Conservation (phyloP, 2,797 vertebrate species). For the Loriculus beryllinus region DNA sequence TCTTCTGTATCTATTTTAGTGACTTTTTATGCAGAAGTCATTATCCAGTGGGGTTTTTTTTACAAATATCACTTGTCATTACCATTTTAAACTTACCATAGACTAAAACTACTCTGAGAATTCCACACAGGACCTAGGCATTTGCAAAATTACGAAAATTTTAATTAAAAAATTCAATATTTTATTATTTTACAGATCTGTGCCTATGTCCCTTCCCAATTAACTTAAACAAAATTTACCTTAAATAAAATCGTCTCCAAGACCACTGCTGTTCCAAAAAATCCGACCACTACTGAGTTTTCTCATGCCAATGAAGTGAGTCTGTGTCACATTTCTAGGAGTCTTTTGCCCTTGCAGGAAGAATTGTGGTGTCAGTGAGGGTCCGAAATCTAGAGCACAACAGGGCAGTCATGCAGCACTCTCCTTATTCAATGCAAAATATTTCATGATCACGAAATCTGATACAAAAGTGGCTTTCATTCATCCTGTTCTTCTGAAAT, state of each 20-base stretch:
- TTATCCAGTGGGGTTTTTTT: neutral
- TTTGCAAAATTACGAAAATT: neutral
- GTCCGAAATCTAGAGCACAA: neutral
- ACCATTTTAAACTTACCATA: neutral
- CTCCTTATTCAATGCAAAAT: neutral
- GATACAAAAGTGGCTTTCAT: neutral
- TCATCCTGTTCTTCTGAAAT: neutral
- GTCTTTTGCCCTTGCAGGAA: neutral
- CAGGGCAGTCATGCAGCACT: neutral
- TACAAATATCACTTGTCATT: neutral
- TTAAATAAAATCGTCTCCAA: neutral
- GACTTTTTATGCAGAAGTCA: neutral
- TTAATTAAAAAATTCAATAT: neutral
- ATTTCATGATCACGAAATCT: neutral
- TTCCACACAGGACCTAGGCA: neutral
- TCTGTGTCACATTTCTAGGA: neutral
- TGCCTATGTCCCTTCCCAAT: neutral
- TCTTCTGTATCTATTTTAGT: neutral
- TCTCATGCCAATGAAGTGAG: neutral
- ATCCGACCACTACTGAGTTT: accelerated
- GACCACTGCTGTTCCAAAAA: neutral
- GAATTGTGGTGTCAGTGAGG: neutral
- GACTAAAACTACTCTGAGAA: neutral
- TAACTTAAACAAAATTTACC: neutral
- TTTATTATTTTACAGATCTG: neutral